A percentile compares a stretch with the other conserved stretches of the same genome.
phyloP scores from a whole-genome alignment of 1,140 invertebrate genomes.

The Orussus abietinus region DNA sequence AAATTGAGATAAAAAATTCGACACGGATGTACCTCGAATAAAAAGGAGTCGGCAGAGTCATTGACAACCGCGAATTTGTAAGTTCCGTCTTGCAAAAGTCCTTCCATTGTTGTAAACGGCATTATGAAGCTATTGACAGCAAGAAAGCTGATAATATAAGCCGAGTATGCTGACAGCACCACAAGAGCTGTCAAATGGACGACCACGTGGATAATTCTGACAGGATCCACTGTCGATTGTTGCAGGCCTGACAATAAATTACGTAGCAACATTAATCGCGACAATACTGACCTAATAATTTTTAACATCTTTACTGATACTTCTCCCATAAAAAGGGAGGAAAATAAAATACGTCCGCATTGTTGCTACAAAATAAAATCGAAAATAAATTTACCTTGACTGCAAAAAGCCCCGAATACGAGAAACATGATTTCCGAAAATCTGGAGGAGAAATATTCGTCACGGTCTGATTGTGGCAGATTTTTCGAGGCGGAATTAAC shows the following conservation, averaged over 20 bases:
- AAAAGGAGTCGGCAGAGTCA: slow-evolving; percentile 41
- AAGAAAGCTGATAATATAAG: slow-evolving; percentile 47
- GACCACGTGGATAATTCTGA: slow-evolving; percentile 41
- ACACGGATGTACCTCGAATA: slow-evolving; percentile 50
- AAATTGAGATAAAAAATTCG: too few species aligned
- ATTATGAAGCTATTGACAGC: slow-evolving; percentile 41
- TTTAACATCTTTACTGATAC: too few species aligned
- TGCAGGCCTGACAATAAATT: slow-evolving; percentile 33
- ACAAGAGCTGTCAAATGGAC: slow-evolving; percentile 42
- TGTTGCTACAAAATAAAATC: too few species aligned
- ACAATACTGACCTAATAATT: too few species aligned
- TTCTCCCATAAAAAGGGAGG: too few species aligned
- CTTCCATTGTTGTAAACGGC: slow-evolving; percentile 50
- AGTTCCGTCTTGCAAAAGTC: slow-evolving; percentile 41
- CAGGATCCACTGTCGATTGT: slow-evolving; percentile 30
- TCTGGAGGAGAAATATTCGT: not conserved
- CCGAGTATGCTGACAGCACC: slow-evolving; percentile 48
- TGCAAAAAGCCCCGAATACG: slow-evolving; percentile 39
- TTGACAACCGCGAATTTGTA: slow-evolving; percentile 41
- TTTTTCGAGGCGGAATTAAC: slow-evolving; percentile 15
- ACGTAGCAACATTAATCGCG: not conserved
- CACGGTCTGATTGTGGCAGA: not conserved
- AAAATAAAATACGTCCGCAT: too few species aligned
- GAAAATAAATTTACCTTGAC: slow-evolving; percentile 46
- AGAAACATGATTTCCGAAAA: slow-evolving; percentile 36